These are phyloP conservation scores for Tachysurus vachellii DNA, from an alignment of 2,113 vertebrate species.

Conservation along the genomic window DNA sequence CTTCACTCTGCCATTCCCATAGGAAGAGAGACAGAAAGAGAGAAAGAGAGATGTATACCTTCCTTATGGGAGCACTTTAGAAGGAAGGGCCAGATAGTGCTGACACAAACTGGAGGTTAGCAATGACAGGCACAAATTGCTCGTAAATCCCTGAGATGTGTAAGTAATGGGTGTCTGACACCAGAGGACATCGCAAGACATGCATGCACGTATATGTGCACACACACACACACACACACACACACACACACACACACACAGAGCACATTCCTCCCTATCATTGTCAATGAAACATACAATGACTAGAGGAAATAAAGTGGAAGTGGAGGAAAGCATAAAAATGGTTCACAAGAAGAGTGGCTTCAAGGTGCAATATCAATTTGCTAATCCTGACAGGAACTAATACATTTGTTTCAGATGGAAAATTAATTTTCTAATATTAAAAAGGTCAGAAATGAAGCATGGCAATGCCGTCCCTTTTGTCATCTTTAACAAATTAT, in stretches of 20 bases:
- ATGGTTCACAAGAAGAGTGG: slow-evolving; percentile 56
- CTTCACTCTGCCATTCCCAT: slow-evolving; percentile 31
- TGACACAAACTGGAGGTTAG: slow-evolving; percentile 41
- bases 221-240: slow-evolving; percentile 11
- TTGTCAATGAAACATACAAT: slow-evolving; percentile 1
- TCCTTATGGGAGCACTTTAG: slow-evolving; percentile 38
- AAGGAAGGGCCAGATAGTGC: slow-evolving; percentile 23
- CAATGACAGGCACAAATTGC: slow-evolving; percentile 70
- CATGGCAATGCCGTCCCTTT: slow-evolving; percentile 83
- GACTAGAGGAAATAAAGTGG: slow-evolving; percentile 27
- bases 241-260: slow-evolving; percentile 23
- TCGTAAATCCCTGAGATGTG: slow-evolving; percentile 71
- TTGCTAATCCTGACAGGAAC: slow-evolving; percentile 81
- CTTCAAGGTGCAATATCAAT: slow-evolving; percentile 87
- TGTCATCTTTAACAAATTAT: slow-evolving; percentile 97
- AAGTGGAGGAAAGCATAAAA: slow-evolving; percentile 48
- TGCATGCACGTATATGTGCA: background rate
- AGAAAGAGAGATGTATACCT: slow-evolving; percentile 4
- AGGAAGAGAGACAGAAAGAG: slow-evolving; percentile 34
- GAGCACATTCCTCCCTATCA: background rate
- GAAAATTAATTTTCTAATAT: slow-evolving; percentile 97
- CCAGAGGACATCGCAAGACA: slow-evolving; percentile 65
- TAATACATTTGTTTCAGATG: slow-evolving; percentile 92
- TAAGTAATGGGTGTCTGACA: slow-evolving; percentile 70
- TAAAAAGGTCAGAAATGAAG: slow-evolving; percentile 94